A percentile compares a stretch with the other conserved stretches of the same genome.
Evolutionary conservation across 2,113 vertebrate species (phyloP).

Genomic region (Eulemur rufifrons): DNA sequence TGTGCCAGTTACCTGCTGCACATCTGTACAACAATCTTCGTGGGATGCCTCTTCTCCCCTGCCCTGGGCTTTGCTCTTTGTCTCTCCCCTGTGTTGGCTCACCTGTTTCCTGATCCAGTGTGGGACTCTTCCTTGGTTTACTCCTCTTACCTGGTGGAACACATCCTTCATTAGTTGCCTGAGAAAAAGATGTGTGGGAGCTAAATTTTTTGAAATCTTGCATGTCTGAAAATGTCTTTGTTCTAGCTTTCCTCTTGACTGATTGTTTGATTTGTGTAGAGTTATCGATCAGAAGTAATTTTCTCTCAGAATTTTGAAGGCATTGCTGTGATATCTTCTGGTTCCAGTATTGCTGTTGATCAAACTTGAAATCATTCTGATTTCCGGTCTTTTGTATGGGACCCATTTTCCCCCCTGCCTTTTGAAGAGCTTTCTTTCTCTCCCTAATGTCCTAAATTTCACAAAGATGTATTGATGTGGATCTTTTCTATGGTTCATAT

Average conservation of each 20-base stretch:
- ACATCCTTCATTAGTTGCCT: neutral
- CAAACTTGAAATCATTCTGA: neutral
- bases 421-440: neutral
- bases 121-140: neutral
- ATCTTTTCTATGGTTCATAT: neutral
- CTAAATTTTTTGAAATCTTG: neutral
- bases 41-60: rapidly evolving
- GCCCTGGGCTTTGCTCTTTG: rapidly evolving
- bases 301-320: neutral
- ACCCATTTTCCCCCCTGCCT: neutral
- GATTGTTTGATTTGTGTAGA: neutral
- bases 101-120: neutral
- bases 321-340: neutral
- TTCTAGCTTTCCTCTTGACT: neutral
- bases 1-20: neutral
- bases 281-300: neutral
- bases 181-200: neutral
- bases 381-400: neutral
- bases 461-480: neutral
- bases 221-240: neutral
- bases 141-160: neutral
- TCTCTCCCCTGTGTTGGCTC: neutral
- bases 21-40: rapidly evolving
- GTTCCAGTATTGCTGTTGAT: neutral
- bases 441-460: neutral